phyloP scores from a whole-genome alignment of 2,888 invertebrate species.

The Polyommatus icarus region DNA sequence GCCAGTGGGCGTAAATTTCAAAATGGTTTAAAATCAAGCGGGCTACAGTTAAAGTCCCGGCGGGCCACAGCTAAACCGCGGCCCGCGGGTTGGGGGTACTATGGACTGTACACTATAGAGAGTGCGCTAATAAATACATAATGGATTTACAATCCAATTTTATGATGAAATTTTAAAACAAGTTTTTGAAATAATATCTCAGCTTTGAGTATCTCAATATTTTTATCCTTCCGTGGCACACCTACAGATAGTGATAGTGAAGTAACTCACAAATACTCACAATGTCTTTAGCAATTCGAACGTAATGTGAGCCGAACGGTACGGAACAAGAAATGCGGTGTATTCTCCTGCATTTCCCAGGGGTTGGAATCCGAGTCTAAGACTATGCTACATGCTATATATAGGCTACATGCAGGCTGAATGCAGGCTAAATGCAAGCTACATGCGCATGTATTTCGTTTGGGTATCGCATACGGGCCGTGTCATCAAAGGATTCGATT shows the following conservation, averaged over 20 bases:
- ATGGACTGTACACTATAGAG: too few relatives aligned
- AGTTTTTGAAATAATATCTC: background rate
- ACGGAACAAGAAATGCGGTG: slow-evolving; percentile 33
- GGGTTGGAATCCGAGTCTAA: slow-evolving; percentile 33
- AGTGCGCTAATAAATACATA: too few relatives aligned
- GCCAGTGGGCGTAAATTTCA: too few relatives aligned
- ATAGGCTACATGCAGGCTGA: background rate
- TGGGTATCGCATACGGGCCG: slow-evolving; percentile 33
- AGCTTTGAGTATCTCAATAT: background rate
- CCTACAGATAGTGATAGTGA: background rate
- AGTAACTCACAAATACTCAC: background rate
- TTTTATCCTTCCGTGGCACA: background rate
- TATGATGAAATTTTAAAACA: too few relatives aligned
- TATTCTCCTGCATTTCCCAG: slow-evolving; percentile 31
- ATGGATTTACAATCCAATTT: too few relatives aligned
- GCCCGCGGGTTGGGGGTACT: too few relatives aligned
- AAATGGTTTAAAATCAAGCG: too few relatives aligned
- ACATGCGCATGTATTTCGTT: slow-evolving; percentile 34
- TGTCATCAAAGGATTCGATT: slow-evolving; percentile 38
- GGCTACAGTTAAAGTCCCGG: too few relatives aligned
- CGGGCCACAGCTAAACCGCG: too few relatives aligned
- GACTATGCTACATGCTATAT: slow-evolving; percentile 25
- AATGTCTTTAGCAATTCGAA: slow-evolving; percentile 17
- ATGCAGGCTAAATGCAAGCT: slow-evolving; percentile 21
- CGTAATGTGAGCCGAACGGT: slow-evolving; percentile 22